Conservation (phyloP, 2,888 invertebrate genomes). For the Pheosia tremula region DNA sequence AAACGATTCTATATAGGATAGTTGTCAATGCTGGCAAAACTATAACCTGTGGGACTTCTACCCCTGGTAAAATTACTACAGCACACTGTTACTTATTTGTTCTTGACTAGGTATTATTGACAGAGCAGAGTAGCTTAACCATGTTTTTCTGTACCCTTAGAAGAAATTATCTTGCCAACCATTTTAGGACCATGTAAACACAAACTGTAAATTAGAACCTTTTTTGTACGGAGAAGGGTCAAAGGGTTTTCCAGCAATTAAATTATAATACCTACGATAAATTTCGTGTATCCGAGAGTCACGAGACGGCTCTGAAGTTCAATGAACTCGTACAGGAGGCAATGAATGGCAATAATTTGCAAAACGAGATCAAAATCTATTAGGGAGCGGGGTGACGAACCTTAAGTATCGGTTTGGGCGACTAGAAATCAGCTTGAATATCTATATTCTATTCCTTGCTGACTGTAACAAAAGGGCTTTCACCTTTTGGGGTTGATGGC, state of each 20-base stretch:
- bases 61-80: too few relatives aligned
- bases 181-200: too few relatives aligned
- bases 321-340: conserved; percentile 24
- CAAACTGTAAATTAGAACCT: too few relatives aligned
- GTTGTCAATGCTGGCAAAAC: too few relatives aligned
- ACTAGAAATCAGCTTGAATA: conserved; percentile 18
- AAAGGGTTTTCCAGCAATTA: not conserved
- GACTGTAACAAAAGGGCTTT: conserved; percentile 48
- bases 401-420: conserved; percentile 23
- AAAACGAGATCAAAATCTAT: conserved; percentile 26
- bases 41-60: too few relatives aligned
- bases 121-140: too few relatives aligned
- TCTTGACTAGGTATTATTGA: too few relatives aligned
- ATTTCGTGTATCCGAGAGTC: not conserved
- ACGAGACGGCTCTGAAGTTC: conserved; percentile 12
- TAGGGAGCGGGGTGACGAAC: conserved; percentile 35
- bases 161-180: too few relatives aligned
- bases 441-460: conserved; percentile 26
- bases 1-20: too few relatives aligned
- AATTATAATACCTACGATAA: not conserved
- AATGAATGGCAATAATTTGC: conserved; percentile 19
- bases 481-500: conserved; percentile 35
- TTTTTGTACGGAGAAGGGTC: not conserved
- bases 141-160: too few relatives aligned
- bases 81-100: too few relatives aligned